Evolutionary conservation across 1,140 invertebrate species (phyloP), one percentile per base, ranked within the genome.

Genomic region (Sweltsa coloradensis): DNA sequence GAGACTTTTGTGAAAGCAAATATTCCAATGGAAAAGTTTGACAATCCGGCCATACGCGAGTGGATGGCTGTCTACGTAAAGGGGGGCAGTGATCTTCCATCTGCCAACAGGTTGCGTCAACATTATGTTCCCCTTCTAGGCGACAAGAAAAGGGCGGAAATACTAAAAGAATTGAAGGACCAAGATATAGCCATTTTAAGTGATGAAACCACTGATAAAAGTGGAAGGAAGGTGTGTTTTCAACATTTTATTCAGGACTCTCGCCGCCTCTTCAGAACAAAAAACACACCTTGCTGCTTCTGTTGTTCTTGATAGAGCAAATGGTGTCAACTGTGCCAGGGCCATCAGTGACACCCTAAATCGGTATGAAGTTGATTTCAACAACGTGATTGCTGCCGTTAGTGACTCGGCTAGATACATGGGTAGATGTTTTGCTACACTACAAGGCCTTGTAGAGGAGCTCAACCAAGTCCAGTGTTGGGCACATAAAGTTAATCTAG

Each of bases 401-500:
- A 37, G 16, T 19, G 5, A 37, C n/a, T 37, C 36, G 5, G 36
- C 36, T 37, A 7, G 16, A 5, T 37, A 37, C n/a, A 37, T 37
- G 36, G 23, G 23, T 11, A 37, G 23, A n/a, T 37, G 36, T 37
- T 16, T 22, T 5, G 23, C 4, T 37, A 37, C 36, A 19, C 36
- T 37, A 19, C 36, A 19, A 19, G 36, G 36, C 23, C 16, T 37
- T 5, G 23, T 37, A 19, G 36, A 22, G 18, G 36, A 37, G 23
- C 11, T 37, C 16, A 37, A 19, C 4, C 36, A 37, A 19, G 36
- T 37, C 18, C 5, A 37, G n/a, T 37, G 36, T n/a, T 37, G 36
- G 36, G 36, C 36, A 37, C 36, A 37, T 11, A 37, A 37, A 37
- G 23, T 37, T 5, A 37, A 37, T 37, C 36, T 37, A 19, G 36